Base-by-base conservation (phyloP, 2,113 vertebrate species). In the Dicaeum eximium region DNA sequence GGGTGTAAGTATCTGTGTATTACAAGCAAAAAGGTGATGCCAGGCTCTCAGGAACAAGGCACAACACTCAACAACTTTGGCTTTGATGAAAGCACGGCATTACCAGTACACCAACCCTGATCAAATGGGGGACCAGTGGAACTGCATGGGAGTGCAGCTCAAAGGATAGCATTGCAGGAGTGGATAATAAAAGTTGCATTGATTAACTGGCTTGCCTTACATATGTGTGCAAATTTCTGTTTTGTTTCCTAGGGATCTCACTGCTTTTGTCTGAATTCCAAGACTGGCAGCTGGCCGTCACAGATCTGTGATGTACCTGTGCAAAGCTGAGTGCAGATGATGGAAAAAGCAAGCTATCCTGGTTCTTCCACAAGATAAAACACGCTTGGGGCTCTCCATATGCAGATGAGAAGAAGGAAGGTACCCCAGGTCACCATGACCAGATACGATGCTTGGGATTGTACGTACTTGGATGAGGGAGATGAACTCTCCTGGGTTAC, bases 91-190 rank as follows among this genome's bases (percentile, higher is more conserved):
- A 23, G 31, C 1, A 6, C 17, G 28, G 22, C 31, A 11, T 33
- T 56, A n/a, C 30, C 4, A 9, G 21, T 40, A 44, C 22, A 58
- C 15, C n/a, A 72, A 0, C 0, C 0, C n/a, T 47, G 12, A 56
- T 10, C 19, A 42, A 45, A 65, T 14, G 23, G 7, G 20, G 3
- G 21, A 78, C 10, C n/a, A 42, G 8, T 9, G 7, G 60, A 82
- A 31, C 30, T 60, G 30, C 37, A 42, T 2, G 6, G 40, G 37
- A 70, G 28, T 33, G 28, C 28, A 61, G 27, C 10, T 53, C 18
- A 57, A 66, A 71, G 18, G 37, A 70, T 3, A 31, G 30, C 25
- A 72, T 51, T 40, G 10, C 37, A 71, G 24, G 5, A 3, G 4
- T 35, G 30, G 17, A 60, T 35, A 47, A 66, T 31, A 40, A 35